phyloP scores from a whole-genome alignment of 2,113 vertebrate genomes.

The Apaloderma vittatum region DNA sequence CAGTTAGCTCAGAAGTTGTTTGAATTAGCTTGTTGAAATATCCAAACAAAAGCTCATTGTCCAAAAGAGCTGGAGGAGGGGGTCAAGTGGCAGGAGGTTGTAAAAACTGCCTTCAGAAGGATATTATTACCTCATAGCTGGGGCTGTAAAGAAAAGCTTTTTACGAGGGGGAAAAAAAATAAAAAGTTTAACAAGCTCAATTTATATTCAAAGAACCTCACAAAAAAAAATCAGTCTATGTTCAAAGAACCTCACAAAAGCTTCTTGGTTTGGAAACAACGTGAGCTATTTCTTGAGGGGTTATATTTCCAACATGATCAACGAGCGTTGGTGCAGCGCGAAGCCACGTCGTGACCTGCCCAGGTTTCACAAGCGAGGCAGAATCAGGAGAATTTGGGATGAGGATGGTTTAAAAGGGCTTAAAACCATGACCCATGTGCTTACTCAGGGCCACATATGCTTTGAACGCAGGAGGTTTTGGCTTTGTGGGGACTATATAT shows the following conservation, averaged over 20 bases:
- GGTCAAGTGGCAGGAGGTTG: background rate
- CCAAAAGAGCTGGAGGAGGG: background rate
- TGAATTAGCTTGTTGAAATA: background rate
- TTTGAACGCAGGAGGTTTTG: background rate
- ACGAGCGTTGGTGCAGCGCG: background rate
- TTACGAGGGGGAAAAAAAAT: background rate
- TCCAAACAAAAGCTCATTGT: background rate
- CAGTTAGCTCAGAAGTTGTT: background rate
- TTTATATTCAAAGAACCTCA: background rate
- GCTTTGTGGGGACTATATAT: background rate
- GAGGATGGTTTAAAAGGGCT: background rate
- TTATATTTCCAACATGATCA: background rate
- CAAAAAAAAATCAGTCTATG: background rate
- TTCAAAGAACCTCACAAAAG: background rate
- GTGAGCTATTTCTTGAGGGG: background rate
- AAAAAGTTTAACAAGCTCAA: background rate
- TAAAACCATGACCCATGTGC: background rate
- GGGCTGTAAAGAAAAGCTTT: background rate
- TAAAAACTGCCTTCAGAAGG: background rate
- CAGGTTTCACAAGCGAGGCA: background rate
- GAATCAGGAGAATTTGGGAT: background rate
- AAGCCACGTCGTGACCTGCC: background rate
- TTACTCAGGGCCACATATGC: background rate
- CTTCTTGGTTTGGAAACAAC: background rate
- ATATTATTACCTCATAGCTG: background rate